Percentiles rank a stretch among this genome's conserved stretches.
phyloP scores from a whole-genome alignment of 1,140 invertebrate species.

The Steinernema feltiae region DNA sequence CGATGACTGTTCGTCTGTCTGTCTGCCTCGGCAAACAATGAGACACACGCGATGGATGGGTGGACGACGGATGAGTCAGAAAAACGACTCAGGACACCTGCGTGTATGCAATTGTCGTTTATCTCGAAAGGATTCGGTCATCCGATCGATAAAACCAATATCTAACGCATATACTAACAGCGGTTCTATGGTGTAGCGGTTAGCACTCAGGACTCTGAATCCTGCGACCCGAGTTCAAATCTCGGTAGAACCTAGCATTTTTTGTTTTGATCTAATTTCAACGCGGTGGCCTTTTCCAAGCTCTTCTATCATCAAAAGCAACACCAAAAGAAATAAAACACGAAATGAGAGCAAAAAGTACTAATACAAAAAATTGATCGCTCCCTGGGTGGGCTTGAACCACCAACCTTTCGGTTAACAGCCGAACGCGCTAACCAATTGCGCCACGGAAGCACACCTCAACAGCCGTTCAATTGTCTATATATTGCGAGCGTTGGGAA shows the following conservation, averaged over 20 bases:
- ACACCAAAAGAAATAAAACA: too few relatives aligned
- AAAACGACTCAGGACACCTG: background rate
- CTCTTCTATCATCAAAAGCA: too few relatives aligned
- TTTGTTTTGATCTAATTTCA: too few relatives aligned
- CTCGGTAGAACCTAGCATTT: conserved; percentile 44
- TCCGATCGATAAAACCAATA: too few relatives aligned
- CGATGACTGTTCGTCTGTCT: too few relatives aligned
- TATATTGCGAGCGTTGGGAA: too few relatives aligned
- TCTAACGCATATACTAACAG: too few relatives aligned
- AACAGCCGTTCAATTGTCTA: too few relatives aligned
- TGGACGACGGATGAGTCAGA: background rate
- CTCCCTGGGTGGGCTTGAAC: conserved; percentile 28
- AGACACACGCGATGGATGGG: background rate
- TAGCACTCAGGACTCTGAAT: conserved; percentile 57
- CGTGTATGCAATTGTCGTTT: background rate
- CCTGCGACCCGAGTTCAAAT: conserved; percentile 57
- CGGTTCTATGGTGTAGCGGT: conserved; percentile 52
- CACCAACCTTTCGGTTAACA: conserved; percentile 34
- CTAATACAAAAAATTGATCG: too few relatives aligned
- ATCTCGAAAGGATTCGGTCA: background rate
- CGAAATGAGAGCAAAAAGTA: too few relatives aligned
- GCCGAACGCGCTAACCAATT: conserved; percentile 32
- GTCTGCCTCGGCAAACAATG: too few relatives aligned
- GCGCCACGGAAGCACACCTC: conserved; percentile 27
- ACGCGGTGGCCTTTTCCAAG: too few relatives aligned